Base-by-base conservation (phyloP, 1,140 invertebrate species). In the Thaumatotibia leucotreta region DNA sequence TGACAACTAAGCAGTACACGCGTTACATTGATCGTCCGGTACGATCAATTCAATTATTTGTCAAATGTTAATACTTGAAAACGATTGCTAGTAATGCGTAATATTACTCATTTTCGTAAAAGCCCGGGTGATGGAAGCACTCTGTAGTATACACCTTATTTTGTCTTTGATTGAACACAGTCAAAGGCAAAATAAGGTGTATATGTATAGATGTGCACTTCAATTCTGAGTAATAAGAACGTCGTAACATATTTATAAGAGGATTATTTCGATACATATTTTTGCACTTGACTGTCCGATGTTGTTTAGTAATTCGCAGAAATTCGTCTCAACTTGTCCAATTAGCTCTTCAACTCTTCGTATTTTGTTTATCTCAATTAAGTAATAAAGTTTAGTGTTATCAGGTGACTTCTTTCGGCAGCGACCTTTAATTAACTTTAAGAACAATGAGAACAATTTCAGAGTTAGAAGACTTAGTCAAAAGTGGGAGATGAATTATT, bases 331-430 rank as follows among this genome's bases (percentile, higher is more conserved):
- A 54, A 54, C 50, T 54, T 54, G 50, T 4, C 23, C 50, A 54
- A 54, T 54, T 54, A 54, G 11, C 22, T 8, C 50, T 39, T 27
- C 23, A 54, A 54, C 23, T 54, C 22, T 54, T n/a, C 2, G 23
- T 27, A 22, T 54, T 54, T 54, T 54, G 50, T 54, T 54, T 54
- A 54, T 54, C 50, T 54, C 27, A 54, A 54, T 54, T 54, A 54
- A 54, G 50, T 54, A 54, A 54, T 54, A 54, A 54, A 54, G 50
- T 54, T 54, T 54, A 27, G 22, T 54, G 49, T 27, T 54, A 54
- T 54, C 50, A 9, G 50, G 50, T 22, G 17, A 17, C 49, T 27
- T 54, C 50, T 54, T 54, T 54, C 23, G 22, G 20, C 14, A 24
- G 23, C 23, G 22, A 24, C 50, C 23, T 54, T n/a, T 54, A 54